Conservation (phyloP, 2,797 vertebrate genomes). For the Pterois miles region DNA sequence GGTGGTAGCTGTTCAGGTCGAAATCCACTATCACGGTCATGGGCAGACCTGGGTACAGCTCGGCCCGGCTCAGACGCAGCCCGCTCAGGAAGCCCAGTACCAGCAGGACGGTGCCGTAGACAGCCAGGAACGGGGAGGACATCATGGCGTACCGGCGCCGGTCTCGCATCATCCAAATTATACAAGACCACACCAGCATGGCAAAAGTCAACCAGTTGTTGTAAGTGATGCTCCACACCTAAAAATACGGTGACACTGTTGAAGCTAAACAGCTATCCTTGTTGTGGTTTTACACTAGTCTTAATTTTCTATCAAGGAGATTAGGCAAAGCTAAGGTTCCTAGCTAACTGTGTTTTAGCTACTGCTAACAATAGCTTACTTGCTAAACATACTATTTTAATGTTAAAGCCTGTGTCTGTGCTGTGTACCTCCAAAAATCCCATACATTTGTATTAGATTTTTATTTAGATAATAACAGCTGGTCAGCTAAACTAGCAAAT, state of each 20-base stretch:
- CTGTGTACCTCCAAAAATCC: background rate
- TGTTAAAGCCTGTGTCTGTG: background rate
- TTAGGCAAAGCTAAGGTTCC: background rate
- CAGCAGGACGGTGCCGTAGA: slow-evolving; percentile 84
- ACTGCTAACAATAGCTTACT: background rate
- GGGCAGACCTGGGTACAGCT: slow-evolving; percentile 80
- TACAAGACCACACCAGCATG: slow-evolving; percentile 86
- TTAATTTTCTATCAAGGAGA: background rate
- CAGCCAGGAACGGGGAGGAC: slow-evolving; percentile 88
- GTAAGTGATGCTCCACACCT: slow-evolving; percentile 86
- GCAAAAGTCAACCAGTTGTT: slow-evolving; percentile 84
- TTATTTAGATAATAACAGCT: background rate
- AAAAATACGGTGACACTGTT: background rate
- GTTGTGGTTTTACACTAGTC: background rate
- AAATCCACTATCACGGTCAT: slow-evolving; percentile 81
- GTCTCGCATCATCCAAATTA: slow-evolving; percentile 84
- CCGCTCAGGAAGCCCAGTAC: slow-evolving; percentile 81
- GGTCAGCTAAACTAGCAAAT: background rate
- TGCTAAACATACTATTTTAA: background rate
- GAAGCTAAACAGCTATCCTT: background rate
- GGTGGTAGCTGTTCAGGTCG: slow-evolving; percentile 78
- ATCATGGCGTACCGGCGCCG: slow-evolving; percentile 83
- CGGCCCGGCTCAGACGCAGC: slow-evolving; percentile 78
- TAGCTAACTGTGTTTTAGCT: background rate
- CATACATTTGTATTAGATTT: background rate